A percentile compares a stretch with the other conserved stretches of the same genome.
These are phyloP conservation scores for Amphiduros pacificus DNA, from an alignment of 2,888 invertebrate species.

Conservation along the genomic window DNA sequence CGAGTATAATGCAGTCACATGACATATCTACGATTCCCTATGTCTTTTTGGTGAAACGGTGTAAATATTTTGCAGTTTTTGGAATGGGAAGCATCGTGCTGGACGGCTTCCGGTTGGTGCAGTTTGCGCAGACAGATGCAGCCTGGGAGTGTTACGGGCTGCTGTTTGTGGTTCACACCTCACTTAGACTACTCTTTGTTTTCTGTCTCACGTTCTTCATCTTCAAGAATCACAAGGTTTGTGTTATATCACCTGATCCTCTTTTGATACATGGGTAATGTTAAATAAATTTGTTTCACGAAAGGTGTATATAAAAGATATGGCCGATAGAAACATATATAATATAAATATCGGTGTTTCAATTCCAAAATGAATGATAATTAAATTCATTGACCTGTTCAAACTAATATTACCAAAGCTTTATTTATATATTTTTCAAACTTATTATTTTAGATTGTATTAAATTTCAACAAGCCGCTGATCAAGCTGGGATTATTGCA, in stretches of 20 bases:
- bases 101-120: slow-evolving; percentile 91
- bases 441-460: slow-evolving; percentile 74
- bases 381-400: too few relatives aligned
- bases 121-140: slow-evolving; percentile 63
- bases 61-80: slow-evolving; percentile 71
- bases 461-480: slow-evolving; percentile 94
- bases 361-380: too few relatives aligned
- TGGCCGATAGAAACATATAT: too few relatives aligned
- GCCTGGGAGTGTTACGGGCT: slow-evolving; percentile 66
- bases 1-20: too few relatives aligned
- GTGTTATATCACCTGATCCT: too few relatives aligned
- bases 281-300: too few relatives aligned
- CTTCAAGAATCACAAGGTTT: slow-evolving; percentile 96
- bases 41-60: too few relatives aligned
- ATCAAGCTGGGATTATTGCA: slow-evolving; percentile 98
- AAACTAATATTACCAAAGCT: too few relatives aligned
- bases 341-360: too few relatives aligned
- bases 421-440: neutral
- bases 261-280: too few relatives aligned
- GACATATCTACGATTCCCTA: too few relatives aligned
- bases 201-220: slow-evolving; percentile 99
- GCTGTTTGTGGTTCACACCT: slow-evolving; percentile 88
- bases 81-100: slow-evolving; percentile 96
- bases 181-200: slow-evolving; percentile 93
- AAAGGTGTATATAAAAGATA: too few relatives aligned